These are phyloP conservation scores for Parapristionchus giblindavisi DNA, from an alignment of 2,888 invertebrate genomes.

Conservation along the genomic window DNA sequence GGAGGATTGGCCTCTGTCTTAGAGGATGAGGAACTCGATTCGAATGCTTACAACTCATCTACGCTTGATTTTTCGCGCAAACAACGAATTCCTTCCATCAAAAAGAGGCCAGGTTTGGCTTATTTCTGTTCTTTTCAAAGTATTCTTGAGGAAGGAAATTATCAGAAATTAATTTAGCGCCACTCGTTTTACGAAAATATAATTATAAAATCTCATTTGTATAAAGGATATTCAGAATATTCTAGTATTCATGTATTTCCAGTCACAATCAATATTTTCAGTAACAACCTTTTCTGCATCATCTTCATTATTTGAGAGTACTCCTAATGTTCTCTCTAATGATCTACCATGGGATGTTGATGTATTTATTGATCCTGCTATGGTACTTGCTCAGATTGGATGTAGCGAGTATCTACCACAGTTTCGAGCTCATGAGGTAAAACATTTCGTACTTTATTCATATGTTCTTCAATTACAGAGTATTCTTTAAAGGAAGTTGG, in stretches of 20 bases:
- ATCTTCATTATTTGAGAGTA: conserved; percentile 53
- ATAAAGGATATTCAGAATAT: too few relatives aligned
- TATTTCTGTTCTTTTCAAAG: too few relatives aligned
- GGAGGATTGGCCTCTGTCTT: conserved; percentile 31
- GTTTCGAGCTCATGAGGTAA: conserved; percentile 65
- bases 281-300: conserved; percentile 39
- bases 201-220: too few relatives aligned
- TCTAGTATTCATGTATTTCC: background rate
- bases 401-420: conserved; percentile 64
- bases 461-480: too few relatives aligned
- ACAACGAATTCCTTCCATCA: conserved; percentile 30
- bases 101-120: conserved; percentile 23
- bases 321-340: conserved; percentile 42
- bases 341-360: conserved; percentile 64
- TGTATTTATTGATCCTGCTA: conserved; percentile 60
- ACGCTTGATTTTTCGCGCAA: conserved; percentile 34
- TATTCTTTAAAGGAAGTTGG: too few relatives aligned
- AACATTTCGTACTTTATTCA: too few relatives aligned
- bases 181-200: too few relatives aligned
- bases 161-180: too few relatives aligned
- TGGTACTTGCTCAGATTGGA: conserved; percentile 65
- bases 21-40: conserved; percentile 34
- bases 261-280: background rate
- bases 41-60: conserved; percentile 13
- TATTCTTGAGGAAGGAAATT: too few relatives aligned